A percentile compares a stretch with the other conserved stretches of the same genome.
Evolutionary conservation across 2,888 invertebrate species (phyloP).

Genomic region (Andrena bicolor): DNA sequence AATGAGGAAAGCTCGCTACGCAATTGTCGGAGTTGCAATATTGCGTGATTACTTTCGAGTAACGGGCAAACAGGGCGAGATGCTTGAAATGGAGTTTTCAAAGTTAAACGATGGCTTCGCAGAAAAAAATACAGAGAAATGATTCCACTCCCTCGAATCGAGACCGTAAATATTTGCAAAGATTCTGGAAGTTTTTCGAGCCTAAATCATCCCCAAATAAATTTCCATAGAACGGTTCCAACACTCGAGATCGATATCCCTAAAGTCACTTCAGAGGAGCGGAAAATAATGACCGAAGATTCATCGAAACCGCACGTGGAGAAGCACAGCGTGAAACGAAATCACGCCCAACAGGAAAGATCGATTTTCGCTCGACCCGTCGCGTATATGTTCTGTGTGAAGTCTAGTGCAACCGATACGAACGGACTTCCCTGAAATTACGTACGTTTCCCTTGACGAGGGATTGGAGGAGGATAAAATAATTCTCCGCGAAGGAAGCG

Average conservation of each 20-base stretch:
- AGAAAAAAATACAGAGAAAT: neutral
- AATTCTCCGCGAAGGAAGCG: conserved; percentile 9
- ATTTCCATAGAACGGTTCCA: too few species aligned
- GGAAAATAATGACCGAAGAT: neutral
- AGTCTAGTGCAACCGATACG: conserved; percentile 51
- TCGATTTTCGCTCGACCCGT: conserved; percentile 58
- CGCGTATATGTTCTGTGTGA: conserved; percentile 50
- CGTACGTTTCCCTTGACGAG: conserved; percentile 33
- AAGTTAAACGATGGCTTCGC: neutral
- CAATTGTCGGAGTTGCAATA: neutral
- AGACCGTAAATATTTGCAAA: neutral
- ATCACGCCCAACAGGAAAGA: neutral
- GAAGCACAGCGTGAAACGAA: conserved; percentile 14
- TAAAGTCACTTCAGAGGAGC: too few species aligned
- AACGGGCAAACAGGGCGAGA: neutral
- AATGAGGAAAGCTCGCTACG: neutral
- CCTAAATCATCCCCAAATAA: neutral
- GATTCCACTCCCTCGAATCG: neutral
- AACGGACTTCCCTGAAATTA: conserved; percentile 41
- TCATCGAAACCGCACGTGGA: neutral
- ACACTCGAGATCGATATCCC: too few species aligned
- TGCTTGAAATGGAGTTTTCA: neutral
- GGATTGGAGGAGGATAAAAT: conserved; percentile 47
- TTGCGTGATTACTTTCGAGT: neutral
- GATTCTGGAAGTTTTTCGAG: neutral